These are phyloP conservation scores for Drosophila jambulina DNA, from an alignment of 1,140 invertebrate species.

Conservation along the genomic window DNA sequence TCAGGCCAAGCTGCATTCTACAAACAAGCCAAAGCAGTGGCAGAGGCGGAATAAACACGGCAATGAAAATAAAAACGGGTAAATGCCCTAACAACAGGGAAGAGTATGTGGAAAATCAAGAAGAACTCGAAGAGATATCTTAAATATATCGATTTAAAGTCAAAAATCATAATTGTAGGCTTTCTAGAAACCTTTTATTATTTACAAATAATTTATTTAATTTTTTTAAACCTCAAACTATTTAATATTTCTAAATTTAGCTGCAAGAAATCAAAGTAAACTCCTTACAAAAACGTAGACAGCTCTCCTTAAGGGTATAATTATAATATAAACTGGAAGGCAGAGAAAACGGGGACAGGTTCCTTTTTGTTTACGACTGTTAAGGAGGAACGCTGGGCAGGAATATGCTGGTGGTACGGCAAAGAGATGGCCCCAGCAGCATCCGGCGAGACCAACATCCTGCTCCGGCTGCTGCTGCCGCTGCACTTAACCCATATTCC, in stretches of 20 bases:
- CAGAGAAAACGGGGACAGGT: constrained; percentile 41
- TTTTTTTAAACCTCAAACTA: background rate
- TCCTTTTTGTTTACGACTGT: constrained; percentile 74
- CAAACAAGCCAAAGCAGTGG: constrained; percentile 19
- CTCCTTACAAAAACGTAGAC: background rate
- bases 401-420: constrained; percentile 16
- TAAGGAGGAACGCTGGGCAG: constrained; percentile 44
- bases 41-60: constrained; percentile 24
- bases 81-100: background rate
- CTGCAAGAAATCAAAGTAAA: background rate
- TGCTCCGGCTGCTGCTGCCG: constrained; percentile 21
- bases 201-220: background rate
- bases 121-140: background rate
- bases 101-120: background rate
- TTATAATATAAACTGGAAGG: constrained; percentile 34
- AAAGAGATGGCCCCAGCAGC: constrained; percentile 34
- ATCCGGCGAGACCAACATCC: constrained; percentile 59
- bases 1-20: constrained; percentile 58
- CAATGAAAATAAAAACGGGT: constrained; percentile 9
- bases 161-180: background rate
- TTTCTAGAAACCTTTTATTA: background rate
- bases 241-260: background rate
- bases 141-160: background rate
- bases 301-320: constrained; percentile 5
- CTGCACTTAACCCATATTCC: constrained; percentile 79